These are phyloP conservation scores for Elanus axillaris DNA, from an alignment of 2,113 vertebrate species.

Conservation along the genomic window DNA sequence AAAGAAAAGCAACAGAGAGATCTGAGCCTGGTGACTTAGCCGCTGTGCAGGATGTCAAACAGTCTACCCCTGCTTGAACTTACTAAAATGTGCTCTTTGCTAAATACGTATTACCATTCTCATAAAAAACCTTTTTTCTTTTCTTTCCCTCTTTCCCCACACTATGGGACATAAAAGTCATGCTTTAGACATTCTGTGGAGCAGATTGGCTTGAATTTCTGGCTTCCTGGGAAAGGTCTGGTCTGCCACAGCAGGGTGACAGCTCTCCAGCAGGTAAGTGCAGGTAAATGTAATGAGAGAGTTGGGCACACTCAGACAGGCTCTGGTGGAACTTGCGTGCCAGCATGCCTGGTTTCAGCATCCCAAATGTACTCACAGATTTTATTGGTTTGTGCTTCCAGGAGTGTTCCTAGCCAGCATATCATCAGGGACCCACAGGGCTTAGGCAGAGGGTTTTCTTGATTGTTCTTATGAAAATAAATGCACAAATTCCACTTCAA, in stretches of 20 bases:
- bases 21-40: not conserved
- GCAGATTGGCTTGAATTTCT: fast-evolving
- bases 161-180: too few relatives aligned
- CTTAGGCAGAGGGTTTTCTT: not conserved
- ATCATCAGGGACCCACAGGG: not conserved
- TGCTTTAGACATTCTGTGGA: not conserved
- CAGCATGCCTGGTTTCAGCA: not conserved
- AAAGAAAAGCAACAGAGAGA: not conserved
- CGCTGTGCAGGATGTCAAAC: not conserved
- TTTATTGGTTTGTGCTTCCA: not conserved
- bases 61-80: not conserved
- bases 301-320: not conserved
- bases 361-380: fast-evolving
- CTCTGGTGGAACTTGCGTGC: too few relatives aligned
- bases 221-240: not conserved
- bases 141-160: not conserved
- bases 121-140: not conserved
- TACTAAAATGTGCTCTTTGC: not conserved
- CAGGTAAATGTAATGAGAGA: not conserved
- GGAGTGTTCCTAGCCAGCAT: not conserved
- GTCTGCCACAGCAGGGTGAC: not conserved
- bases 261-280: not conserved
- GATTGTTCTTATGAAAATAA: not conserved
- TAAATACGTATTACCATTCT: not conserved
- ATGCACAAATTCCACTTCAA: not conserved